Conservation (phyloP, 1,140 invertebrate species). For the Teleogryllus occipitalis region DNA sequence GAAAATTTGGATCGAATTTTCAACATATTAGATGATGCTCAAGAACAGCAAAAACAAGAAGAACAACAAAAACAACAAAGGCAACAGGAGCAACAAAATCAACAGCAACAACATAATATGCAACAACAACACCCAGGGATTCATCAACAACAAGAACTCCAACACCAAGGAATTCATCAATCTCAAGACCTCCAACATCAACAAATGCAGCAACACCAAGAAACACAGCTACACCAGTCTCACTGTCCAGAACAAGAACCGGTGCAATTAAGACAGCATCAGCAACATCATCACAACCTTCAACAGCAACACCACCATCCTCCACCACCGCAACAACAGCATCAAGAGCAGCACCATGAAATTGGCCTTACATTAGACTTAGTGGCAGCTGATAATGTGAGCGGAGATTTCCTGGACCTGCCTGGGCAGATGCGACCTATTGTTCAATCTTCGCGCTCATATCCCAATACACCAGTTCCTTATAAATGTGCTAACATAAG, state of each 20-base stretch:
- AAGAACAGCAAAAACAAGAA: slow-evolving; percentile 31
- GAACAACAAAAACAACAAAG: slow-evolving; percentile 25
- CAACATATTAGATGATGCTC: slow-evolving; percentile 35
- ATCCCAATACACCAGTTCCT: slow-evolving; percentile 40
- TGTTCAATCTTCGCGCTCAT: slow-evolving; percentile 33
- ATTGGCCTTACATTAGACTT: slow-evolving; percentile 6
- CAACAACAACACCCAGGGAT: slow-evolving; percentile 27
- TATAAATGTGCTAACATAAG: slow-evolving; percentile 9
- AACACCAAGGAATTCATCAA: slow-evolving; percentile 25
- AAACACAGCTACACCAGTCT: too few relatives aligned
- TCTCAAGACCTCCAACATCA: too few relatives aligned
- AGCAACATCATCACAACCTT: too few relatives aligned
- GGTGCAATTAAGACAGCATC: too few relatives aligned
- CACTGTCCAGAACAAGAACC: too few relatives aligned
- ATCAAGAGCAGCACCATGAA: background rate
- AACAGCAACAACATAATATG: background rate
- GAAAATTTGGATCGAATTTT: slow-evolving; percentile 39
- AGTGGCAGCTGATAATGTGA: slow-evolving; percentile 6
- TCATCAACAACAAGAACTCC: slow-evolving; percentile 28
- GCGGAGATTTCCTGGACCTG: background rate
- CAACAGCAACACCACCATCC: background rate
- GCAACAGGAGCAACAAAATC: background rate
- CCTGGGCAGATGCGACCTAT: background rate
- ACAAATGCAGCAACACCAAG: too few relatives aligned
- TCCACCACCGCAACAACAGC: slow-evolving; percentile 26